Evolutionary conservation across 2,888 invertebrate genomes (phyloP).

Genomic region (Panorpa germanica): DNA sequence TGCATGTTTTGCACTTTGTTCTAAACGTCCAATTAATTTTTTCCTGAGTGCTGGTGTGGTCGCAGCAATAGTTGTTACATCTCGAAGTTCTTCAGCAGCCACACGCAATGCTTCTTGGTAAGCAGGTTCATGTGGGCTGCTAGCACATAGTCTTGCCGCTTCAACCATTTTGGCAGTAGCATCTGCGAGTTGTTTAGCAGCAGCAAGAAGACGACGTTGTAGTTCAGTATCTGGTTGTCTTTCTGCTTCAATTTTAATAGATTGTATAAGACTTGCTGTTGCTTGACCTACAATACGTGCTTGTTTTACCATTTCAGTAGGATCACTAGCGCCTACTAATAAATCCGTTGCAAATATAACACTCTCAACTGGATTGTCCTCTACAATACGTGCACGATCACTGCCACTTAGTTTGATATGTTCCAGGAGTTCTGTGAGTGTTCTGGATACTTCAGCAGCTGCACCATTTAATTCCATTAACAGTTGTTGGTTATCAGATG

Average conservation of each 20-base stretch:
- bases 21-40: slow-evolving; percentile 44
- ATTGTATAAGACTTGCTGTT: slow-evolving; percentile 82
- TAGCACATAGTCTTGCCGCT: slow-evolving; percentile 84
- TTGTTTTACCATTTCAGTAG: slow-evolving; percentile 87
- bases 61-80: slow-evolving; percentile 76
- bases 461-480: slow-evolving; percentile 64
- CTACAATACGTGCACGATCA: slow-evolving; percentile 42
- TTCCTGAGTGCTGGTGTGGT: slow-evolving; percentile 51
- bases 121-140: slow-evolving; percentile 60
- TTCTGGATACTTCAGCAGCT: slow-evolving; percentile 72
- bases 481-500: slow-evolving; percentile 42
- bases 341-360: slow-evolving; percentile 82
- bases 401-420: slow-evolving; percentile 64
- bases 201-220: slow-evolving; percentile 79
- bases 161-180: slow-evolving; percentile 96
- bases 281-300: slow-evolving; percentile 84
- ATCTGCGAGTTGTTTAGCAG: slow-evolving; percentile 87
- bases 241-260: slow-evolving; percentile 91
- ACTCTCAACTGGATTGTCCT: slow-evolving; percentile 66
- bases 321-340: slow-evolving; percentile 68
- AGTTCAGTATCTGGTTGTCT: slow-evolving; percentile 68
- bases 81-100: slow-evolving; percentile 86
- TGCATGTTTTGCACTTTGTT: slow-evolving; percentile 66
- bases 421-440: slow-evolving; percentile 73
- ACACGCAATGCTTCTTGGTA: slow-evolving; percentile 68